Conservation (phyloP, 2,113 vertebrate species). For the Xenus cinereus region DNA sequence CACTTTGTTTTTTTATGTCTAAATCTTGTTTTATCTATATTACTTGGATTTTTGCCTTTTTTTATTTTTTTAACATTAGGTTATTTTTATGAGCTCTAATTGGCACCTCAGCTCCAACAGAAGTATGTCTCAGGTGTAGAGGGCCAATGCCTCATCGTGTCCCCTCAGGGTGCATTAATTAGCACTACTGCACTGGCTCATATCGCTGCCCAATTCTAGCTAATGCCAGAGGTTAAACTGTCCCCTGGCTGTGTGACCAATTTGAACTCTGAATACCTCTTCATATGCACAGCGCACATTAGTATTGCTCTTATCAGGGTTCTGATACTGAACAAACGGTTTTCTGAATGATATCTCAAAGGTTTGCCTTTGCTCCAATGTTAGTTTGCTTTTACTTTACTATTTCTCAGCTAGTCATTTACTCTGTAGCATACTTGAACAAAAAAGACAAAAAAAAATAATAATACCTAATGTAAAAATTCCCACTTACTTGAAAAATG, state of each 20-base stretch:
- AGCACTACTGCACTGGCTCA: conserved; percentile 31
- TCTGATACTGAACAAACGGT: background rate
- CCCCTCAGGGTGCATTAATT: conserved; percentile 58
- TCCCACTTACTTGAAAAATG: background rate
- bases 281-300: background rate
- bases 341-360: background rate
- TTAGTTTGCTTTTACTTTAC: background rate
- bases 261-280: background rate
- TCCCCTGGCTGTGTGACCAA: conserved; percentile 18
- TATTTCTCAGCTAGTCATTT: background rate
- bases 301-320: background rate
- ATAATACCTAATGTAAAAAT: background rate
- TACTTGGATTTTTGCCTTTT: background rate
- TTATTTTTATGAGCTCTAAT: conserved; percentile 28
- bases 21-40: background rate
- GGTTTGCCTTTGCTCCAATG: background rate
- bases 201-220: background rate
- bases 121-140: conserved; percentile 36
- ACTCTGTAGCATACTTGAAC: background rate
- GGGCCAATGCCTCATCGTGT: conserved; percentile 20
- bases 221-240: conserved; percentile 56
- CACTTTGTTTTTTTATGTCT: background rate
- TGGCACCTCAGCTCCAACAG: conserved; percentile 5
- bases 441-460: background rate
- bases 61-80: background rate